Evolutionary conservation across 2,888 invertebrate species (phyloP).

Genomic region (Terebella lapidaria): DNA sequence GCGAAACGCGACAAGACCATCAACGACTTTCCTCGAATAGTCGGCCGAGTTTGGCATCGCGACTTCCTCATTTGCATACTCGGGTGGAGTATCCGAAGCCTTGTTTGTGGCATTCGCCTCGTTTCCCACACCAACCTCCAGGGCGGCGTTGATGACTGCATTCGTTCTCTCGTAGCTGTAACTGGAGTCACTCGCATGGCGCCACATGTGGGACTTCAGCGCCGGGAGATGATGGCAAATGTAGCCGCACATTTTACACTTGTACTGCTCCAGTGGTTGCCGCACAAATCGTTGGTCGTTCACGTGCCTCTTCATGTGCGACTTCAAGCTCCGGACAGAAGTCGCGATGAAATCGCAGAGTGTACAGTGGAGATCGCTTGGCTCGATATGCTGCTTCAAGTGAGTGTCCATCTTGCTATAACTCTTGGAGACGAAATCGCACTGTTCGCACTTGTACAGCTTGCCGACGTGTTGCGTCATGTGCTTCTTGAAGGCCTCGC

Average conservation of each 20-base stretch:
- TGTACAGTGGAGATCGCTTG: constrained; percentile 36
- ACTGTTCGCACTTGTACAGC: constrained; percentile 29
- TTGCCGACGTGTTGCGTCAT: background rate
- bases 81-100: background rate
- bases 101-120: background rate
- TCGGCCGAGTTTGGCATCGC: background rate
- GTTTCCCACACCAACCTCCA: constrained; percentile 34
- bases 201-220: constrained; percentile 52
- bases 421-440: constrained; percentile 31
- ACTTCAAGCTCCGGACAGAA: constrained; percentile 46
- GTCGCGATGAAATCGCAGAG: constrained; percentile 47
- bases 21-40: background rate
- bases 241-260: constrained; percentile 51
- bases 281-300: constrained; percentile 50
- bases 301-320: constrained; percentile 51
- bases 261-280: constrained; percentile 51
- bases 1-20: constrained; percentile 43
- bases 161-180: constrained; percentile 50
- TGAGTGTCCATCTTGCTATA: constrained; percentile 31
- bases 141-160: constrained; percentile 49
- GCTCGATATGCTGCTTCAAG: constrained; percentile 22
- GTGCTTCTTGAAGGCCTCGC: constrained; percentile 18
- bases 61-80: background rate
- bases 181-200: constrained; percentile 47
- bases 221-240: constrained; percentile 52